phyloP scores from a whole-genome alignment of 1,140 invertebrate genomes.

The Metaphire vulgaris region DNA sequence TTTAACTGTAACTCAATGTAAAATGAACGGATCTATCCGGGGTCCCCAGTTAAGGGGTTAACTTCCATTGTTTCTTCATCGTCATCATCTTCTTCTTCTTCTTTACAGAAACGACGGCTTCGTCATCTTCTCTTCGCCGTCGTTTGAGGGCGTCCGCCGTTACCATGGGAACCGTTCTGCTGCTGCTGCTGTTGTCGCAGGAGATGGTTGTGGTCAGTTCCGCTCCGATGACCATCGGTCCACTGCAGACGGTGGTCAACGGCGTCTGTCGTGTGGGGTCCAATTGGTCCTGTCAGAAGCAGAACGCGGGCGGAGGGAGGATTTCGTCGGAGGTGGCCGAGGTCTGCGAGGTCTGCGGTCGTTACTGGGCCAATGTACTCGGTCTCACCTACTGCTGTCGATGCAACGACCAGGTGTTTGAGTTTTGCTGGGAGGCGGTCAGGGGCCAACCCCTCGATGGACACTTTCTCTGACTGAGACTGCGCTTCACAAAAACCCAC shows the following conservation, averaged over 20 bases:
- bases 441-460: not conserved
- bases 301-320: too few species aligned
- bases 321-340: slow-evolving; percentile 16
- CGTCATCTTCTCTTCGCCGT: not conserved
- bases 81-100: too few species aligned
- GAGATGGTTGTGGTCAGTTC: not conserved
- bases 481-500: too few species aligned
- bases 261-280: not conserved
- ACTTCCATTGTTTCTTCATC: too few species aligned
- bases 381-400: slow-evolving; percentile 25
- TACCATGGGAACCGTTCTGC: not conserved
- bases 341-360: slow-evolving; percentile 25
- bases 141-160: not conserved
- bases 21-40: too few species aligned
- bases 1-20: too few species aligned
- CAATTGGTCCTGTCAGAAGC: not conserved
- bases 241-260: not conserved
- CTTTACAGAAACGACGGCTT: too few species aligned
- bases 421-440: slow-evolving; percentile 23
- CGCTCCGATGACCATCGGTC: not conserved
- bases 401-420: slow-evolving; percentile 23
- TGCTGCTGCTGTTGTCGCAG: not conserved
- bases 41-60: too few species aligned
- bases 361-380: slow-evolving; percentile 24
- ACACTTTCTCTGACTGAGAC: too few species aligned